phyloP scores from a whole-genome alignment of 2,113 vertebrate species.

The Lethenteron reissneri region DNA sequence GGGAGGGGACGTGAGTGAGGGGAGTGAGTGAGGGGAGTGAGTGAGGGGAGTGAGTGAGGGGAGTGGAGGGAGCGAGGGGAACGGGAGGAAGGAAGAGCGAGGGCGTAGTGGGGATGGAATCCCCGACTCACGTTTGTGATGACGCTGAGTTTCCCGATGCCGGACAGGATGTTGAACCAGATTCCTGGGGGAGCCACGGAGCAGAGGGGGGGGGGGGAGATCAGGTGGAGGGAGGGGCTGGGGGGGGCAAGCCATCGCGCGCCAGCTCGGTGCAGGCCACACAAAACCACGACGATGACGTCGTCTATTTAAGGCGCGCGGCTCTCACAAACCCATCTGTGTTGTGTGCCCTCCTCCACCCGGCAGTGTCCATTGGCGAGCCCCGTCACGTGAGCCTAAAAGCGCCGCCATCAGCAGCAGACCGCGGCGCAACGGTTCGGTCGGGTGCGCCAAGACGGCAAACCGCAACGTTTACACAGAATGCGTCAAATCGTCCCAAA shows the following conservation, averaged over 20 bases:
- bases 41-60: not conserved
- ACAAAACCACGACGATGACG: too few species aligned
- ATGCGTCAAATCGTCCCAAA: too few species aligned
- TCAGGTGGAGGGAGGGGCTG: not conserved
- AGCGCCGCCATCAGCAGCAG: too few species aligned
- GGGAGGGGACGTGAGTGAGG: too few species aligned
- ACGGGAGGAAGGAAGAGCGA: not conserved
- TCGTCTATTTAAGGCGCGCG: not conserved
- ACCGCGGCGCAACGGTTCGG: too few species aligned
- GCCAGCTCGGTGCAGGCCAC: not conserved
- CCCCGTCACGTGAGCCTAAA: too few species aligned
- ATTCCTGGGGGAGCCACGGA: conserved; percentile 38
- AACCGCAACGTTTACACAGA: too few species aligned
- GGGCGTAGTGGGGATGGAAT: not conserved
- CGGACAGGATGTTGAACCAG: conserved; percentile 84
- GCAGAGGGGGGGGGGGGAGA: conserved; percentile 14
- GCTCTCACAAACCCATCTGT: too few species aligned
- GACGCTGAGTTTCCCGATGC: conserved; percentile 89
- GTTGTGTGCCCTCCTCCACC: too few species aligned
- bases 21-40: not conserved
- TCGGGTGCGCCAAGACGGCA: too few species aligned
- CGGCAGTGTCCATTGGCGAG: too few species aligned
- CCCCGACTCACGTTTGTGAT: conserved; percentile 73
- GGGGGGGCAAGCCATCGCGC: conserved; percentile 9
- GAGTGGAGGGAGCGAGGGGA: not conserved